phyloP scores from a whole-genome alignment of 2,113 vertebrate genomes.

The Mobula birostris region DNA sequence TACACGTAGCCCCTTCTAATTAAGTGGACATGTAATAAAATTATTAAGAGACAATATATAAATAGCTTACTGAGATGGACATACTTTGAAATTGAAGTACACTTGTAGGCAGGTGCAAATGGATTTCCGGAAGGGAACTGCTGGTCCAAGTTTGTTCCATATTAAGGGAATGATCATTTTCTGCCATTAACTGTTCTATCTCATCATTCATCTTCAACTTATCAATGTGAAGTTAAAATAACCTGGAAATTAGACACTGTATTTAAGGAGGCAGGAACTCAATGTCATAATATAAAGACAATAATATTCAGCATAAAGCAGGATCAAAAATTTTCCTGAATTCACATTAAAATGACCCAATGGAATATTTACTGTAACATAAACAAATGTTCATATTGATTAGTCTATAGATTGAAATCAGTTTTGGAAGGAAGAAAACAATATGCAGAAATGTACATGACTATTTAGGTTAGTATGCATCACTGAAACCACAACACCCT shows the following conservation, averaged over 20 bases:
- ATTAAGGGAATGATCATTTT: neutral
- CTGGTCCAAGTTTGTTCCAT: too few species aligned
- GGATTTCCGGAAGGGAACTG: neutral
- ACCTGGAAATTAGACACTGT: neutral
- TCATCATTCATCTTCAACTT: neutral
- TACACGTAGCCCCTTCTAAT: too few species aligned
- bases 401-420: neutral
- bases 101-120: neutral
- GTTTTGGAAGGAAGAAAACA: neutral
- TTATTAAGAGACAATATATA: neutral
- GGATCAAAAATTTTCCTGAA: neutral
- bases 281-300: neutral
- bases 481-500: neutral
- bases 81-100: slow-evolving; percentile 32
- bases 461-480: neutral
- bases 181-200: neutral
- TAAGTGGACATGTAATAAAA: neutral
- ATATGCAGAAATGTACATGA: neutral
- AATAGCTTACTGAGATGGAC: slow-evolving; percentile 5
- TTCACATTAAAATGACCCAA: neutral
- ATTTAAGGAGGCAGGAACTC: too few species aligned
- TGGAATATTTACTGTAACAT: neutral
- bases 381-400: neutral
- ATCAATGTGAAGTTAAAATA: neutral
- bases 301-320: neutral